These are phyloP conservation scores for Chrysolina americana DNA, from an alignment of 2,888 invertebrate genomes.

Conservation along the genomic window DNA sequence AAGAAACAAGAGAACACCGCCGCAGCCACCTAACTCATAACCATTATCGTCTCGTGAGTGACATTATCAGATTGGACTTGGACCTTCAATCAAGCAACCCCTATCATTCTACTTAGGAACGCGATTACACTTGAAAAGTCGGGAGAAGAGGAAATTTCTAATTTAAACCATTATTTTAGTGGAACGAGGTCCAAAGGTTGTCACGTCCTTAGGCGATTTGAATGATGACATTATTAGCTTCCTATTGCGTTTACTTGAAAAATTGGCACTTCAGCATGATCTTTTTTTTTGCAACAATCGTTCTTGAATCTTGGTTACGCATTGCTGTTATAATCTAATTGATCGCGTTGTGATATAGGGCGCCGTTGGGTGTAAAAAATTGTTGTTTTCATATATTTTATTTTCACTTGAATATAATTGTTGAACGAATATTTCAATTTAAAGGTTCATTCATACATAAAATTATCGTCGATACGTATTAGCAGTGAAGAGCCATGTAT, in stretches of 20 bases:
- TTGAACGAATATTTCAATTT: no score
- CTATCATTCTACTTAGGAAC: conserved; percentile 32
- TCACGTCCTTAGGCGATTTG: not conserved
- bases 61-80: conserved; percentile 33
- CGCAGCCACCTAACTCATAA: not conserved
- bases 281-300: no score
- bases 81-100: conserved; percentile 27
- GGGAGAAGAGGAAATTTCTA: conserved; percentile 39
- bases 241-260: not conserved
- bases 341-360: no score
- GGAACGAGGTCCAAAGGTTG: conserved; percentile 29
- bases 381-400: no score
- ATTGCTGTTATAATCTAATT: no score
- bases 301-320: no score
- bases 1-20: not conserved
- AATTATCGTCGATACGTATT: no score
- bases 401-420: no score
- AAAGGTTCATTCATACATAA: no score
- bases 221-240: conserved; percentile 12
- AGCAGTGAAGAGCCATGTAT: no score
- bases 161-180: conserved; percentile 36
- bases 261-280: no score
- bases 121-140: conserved; percentile 25
- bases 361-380: no score
- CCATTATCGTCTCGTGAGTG: conserved; percentile 2